These are phyloP conservation scores for Holothuria glaberrima DNA, from an alignment of 35 echinoderm and acorn worm genomes.

Conservation along the genomic window DNA sequence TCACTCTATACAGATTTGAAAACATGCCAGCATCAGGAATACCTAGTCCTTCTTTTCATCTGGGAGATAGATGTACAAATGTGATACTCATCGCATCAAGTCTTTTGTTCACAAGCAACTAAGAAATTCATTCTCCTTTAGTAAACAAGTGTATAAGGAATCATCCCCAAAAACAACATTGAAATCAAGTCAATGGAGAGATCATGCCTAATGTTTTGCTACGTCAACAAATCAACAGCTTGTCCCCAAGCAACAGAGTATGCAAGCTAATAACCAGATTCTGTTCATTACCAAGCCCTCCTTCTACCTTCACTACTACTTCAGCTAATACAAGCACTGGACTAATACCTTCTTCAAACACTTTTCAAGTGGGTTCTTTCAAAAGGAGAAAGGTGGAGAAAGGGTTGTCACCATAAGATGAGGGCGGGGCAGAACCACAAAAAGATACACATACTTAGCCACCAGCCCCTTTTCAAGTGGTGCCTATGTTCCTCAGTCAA, in stretches of 20 bases:
- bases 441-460: slow-evolving; percentile 42
- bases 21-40: too few species aligned
- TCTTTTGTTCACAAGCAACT: too few species aligned
- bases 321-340: neutral
- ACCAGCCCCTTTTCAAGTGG: neutral
- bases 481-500: neutral
- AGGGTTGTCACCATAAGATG: neutral
- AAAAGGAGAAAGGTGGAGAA: neutral
- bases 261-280: too few species aligned
- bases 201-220: slow-evolving; percentile 5
- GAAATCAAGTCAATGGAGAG: neutral
- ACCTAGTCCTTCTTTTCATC: too few species aligned
- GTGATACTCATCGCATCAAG: too few species aligned
- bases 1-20: too few species aligned
- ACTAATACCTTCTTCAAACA: slow-evolving; percentile 24
- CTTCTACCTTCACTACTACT: too few species aligned
- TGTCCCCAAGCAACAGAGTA: slow-evolving; percentile 32
- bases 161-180: slow-evolving; percentile 2
- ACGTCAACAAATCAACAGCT: slow-evolving; percentile 33
- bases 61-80: too few species aligned
- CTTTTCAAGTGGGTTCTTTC: slow-evolving; percentile 21
- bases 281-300: too few species aligned
- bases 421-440: slow-evolving; percentile 32
- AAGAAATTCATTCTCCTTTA: too few species aligned
- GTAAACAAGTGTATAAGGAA: neutral